A percentile compares a stretch with the other conserved stretches of the same genome.
Conservation (phyloP, 2,797 vertebrate species). For the Gorsachius magnificus region DNA sequence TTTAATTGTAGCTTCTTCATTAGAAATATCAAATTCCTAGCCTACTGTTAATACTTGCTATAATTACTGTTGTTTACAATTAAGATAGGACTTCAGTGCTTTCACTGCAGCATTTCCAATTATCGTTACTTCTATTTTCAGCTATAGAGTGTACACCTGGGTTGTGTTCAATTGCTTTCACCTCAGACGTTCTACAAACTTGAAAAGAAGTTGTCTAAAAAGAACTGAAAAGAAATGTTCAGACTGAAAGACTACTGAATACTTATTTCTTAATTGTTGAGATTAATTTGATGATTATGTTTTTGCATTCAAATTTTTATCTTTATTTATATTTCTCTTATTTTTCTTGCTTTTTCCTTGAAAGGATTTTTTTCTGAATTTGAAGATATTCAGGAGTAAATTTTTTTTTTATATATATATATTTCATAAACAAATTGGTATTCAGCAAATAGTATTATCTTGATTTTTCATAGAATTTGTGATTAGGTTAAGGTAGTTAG, state of each 20-base stretch:
- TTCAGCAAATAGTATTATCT: too few relatives aligned
- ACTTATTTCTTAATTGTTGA: not conserved
- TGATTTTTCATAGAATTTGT: too few relatives aligned
- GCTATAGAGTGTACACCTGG: not conserved
- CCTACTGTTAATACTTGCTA: not conserved
- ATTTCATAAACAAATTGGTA: too few relatives aligned
- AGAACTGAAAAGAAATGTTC: not conserved
- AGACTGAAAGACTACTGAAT: not conserved
- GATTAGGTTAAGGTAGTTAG: too few relatives aligned
- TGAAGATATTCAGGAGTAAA: not conserved
- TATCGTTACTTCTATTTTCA: not conserved
- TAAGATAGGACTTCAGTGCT: not conserved
- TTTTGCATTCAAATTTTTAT: too few relatives aligned
- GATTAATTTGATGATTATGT: not conserved
- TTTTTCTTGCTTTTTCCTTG: not conserved
- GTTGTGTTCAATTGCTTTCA: not conserved
- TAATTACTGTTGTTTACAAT: not conserved
- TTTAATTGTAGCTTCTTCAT: not conserved
- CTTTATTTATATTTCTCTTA: not conserved
- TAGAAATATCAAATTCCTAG: not conserved
- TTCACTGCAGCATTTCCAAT: not conserved
- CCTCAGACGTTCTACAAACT: not conserved
- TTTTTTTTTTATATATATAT: too few relatives aligned
- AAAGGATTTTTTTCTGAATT: not conserved
- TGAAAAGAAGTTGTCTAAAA: not conserved